Evolutionary conservation across 1,140 invertebrate species (phyloP).

Genomic region (Lasioglossum albipes): DNA sequence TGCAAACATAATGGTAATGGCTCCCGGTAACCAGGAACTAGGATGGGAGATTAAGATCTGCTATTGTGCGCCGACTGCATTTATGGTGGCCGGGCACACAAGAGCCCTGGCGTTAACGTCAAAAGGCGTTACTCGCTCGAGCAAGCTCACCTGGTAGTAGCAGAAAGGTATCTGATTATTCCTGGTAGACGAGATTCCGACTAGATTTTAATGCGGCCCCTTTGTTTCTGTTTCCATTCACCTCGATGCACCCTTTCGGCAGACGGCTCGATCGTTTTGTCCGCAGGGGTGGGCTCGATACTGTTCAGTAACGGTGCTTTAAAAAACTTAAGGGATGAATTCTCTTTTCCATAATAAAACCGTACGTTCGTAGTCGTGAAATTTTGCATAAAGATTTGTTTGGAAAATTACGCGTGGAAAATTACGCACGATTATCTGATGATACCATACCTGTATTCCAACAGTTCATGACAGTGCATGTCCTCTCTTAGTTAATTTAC

Average conservation of each 20-base stretch:
- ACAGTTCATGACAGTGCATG: no score
- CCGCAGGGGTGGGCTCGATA: neutral
- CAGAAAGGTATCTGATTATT: slow-evolving; percentile 59
- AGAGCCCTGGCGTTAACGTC: slow-evolving; percentile 70
- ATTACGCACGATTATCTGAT: no score
- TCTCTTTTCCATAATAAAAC: no score
- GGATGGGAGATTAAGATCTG: slow-evolving; percentile 68
- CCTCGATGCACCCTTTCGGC: slow-evolving; percentile 4
- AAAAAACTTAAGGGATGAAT: neutral
- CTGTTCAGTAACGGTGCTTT: neutral
- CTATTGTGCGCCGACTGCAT: slow-evolving; percentile 57
- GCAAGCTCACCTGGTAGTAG: slow-evolving; percentile 65
- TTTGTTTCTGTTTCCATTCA: slow-evolving; percentile 56
- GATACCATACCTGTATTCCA: no score
- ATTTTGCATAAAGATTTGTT: no score
- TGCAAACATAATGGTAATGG: slow-evolving; percentile 67
- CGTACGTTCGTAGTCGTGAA: no score
- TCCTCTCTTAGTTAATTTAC: no score
- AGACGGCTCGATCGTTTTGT: neutral
- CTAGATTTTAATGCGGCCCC: slow-evolving; percentile 63
- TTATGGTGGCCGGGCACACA: slow-evolving; percentile 53
- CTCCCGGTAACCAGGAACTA: slow-evolving; percentile 60
- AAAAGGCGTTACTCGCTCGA: slow-evolving; percentile 68
- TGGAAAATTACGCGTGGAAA: no score
- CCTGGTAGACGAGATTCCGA: slow-evolving; percentile 52